Evolutionary conservation across 2,797 vertebrate species (phyloP).

Genomic region (Hyperoplus immaculatus): DNA sequence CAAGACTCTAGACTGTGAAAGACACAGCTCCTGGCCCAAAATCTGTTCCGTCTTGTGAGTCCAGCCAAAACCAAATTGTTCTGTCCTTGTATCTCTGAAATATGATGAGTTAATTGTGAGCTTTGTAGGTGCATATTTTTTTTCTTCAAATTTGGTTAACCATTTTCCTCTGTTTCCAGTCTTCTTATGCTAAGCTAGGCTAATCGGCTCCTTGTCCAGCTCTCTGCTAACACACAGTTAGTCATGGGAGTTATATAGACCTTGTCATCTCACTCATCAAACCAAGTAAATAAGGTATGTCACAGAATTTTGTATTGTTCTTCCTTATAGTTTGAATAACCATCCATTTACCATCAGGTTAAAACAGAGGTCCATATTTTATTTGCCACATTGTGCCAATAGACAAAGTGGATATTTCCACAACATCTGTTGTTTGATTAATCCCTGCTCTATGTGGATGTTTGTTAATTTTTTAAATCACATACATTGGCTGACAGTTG

Average conservation of each 20-base stretch:
- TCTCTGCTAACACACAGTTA: background rate
- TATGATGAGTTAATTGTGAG: background rate
- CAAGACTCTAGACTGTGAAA: background rate
- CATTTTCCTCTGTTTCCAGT: background rate
- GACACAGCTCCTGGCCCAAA: too few species aligned
- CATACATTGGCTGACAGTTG: conserved; percentile 13
- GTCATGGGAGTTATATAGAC: background rate
- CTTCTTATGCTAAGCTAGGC: conserved; percentile 8
- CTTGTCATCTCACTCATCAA: background rate
- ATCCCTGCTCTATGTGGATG: background rate
- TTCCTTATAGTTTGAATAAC: background rate
- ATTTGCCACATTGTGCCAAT: background rate
- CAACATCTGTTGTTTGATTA: conserved; percentile 5
- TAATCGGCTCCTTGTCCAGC: background rate
- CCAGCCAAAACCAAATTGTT: background rate
- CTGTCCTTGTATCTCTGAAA: background rate
- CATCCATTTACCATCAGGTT: background rate
- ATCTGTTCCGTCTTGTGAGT: background rate
- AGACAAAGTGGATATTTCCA: background rate
- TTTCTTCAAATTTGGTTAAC: background rate
- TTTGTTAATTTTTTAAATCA: background rate
- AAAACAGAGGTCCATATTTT: conserved; percentile 2
- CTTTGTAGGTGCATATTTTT: background rate
- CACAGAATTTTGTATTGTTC: background rate
- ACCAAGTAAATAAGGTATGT: background rate